Evolutionary conservation across 1,140 invertebrate genomes (phyloP), one percentile per base, ranked within the genome.

Genomic region (Cydia pomonella): DNA sequence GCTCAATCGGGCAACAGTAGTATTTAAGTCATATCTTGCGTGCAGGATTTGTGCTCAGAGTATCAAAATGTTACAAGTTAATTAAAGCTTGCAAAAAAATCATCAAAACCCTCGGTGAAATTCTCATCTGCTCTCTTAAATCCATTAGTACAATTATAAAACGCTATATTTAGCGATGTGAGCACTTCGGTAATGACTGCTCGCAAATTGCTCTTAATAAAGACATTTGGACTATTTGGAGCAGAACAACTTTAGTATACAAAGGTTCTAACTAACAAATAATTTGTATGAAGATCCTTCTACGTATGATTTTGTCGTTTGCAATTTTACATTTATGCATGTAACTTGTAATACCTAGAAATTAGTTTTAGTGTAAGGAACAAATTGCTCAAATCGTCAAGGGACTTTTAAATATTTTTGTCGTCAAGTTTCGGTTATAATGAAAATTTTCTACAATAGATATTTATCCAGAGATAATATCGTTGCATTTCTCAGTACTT

Each of bases 141-240:
- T 10, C 53, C 53, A 59, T 59, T 59, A 59, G 53, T 12, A 59
- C 53, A 59, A 59, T 59, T 59, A 59, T 59, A 59, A 59, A 59
- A 59, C 21, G 53, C 53, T 59, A 59, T 59, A 59, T 59, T 59
- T 23, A 59, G 53, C 23, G 53, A 59, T 59, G 53, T 9, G 53
- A 59, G 53, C 53, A 59, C 53, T 59, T 59, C 3, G 53, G 53
- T 23, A 59, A 59, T 59, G 53, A 59, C 53, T 59, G 53, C 2
- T 59, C 53, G 53, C 21, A 59, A 59, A 59, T 59, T 59, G 21
- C 53, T 59, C 53, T 59, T 59, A 59, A 59, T 59, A 59, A 59
- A 59, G 53, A 59, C 21, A 59, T 59, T 59, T 59, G 21, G 53
- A 23, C 23, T 10, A 59, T 59, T 59, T 59, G 21, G 53, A 23